A percentile compares a stretch with the other conserved stretches of the same genome.
phyloP scores from a whole-genome alignment of 2,113 vertebrate species.

The Opisthocomus hoazin region DNA sequence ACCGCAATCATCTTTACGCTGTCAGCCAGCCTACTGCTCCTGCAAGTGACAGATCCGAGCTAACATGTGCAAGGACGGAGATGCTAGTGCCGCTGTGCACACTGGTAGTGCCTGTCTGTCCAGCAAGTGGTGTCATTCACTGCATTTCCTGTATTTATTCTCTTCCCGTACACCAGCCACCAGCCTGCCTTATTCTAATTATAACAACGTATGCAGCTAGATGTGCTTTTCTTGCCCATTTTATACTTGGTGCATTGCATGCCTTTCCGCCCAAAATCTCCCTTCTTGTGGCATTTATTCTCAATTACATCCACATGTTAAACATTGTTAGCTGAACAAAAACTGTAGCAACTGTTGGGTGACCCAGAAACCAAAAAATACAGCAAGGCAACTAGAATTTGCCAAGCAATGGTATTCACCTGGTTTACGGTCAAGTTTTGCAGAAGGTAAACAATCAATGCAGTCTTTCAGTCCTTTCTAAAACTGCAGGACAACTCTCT shows the following conservation, averaged over 20 bases:
- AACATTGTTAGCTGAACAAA: neutral
- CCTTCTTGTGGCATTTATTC: neutral
- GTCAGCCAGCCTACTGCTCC: neutral
- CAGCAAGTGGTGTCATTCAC: neutral
- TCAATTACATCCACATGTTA: neutral
- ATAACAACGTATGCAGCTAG: neutral
- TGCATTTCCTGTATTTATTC: neutral
- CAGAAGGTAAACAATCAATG: neutral
- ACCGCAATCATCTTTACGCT: neutral
- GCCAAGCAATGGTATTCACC: neutral
- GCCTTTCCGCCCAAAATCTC: neutral
- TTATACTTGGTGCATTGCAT: neutral
- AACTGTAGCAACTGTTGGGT: neutral
- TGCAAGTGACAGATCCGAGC: neutral
- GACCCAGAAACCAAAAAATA: neutral
- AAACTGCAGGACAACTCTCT: neutral
- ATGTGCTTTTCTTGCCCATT: neutral
- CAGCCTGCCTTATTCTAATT: neutral
- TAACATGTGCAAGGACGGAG: neutral
- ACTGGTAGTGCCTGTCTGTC: neutral
- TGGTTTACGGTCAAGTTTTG: neutral
- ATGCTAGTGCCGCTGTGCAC: neutral
- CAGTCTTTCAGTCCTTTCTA: neutral
- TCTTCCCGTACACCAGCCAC: fast-evolving
- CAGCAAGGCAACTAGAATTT: neutral